Base-by-base conservation (phyloP, 2,113 vertebrate genomes). In the Coryphaenoides rupestris region DNA sequence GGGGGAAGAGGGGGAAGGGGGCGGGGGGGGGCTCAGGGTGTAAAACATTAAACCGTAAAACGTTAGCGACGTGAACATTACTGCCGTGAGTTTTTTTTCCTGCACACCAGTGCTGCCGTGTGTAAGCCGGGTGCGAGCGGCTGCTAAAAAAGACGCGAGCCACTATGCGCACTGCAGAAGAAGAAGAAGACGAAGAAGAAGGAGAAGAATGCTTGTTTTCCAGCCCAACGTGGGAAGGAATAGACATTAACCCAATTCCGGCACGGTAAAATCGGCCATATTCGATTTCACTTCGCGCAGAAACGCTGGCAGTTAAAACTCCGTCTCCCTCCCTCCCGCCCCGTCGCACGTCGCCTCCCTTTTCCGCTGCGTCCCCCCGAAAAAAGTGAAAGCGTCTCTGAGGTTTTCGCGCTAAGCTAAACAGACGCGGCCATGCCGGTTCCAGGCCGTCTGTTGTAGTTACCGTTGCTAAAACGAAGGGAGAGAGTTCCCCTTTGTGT, bases 391-490 rank as follows among this genome's bases (percentile, higher is more conserved):
- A 83, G 73, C 81, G 54, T 68, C 73, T 73, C 68, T 28, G 77
- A 79, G 73, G 65, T 86, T n/a, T n/a, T 74, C 72, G 49, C 77
- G 60, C 70, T 62, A 33, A 79, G 76, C 74, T 68, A 74, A 75
- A 76, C 77, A 85, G 79, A 84, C 81, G 70, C 84, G 83, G 79
- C 78, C 66, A 65, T 72, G 83, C 85, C 52, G 58, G 88, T 89
- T 66, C 65, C 70, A 65, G 83, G 69, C 60, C 33, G 77, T 85
- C 76, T 91, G 90, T 90, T 92, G 86, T 92, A 88, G 91, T 88
- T 85, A 92, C 91, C 75, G 91, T 92, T 91, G 90, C 90, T 90
- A 91, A 91, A 91, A 89, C 81, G 56, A 77, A 80, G 80, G 85
- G 75, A 84, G 88, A 89, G 33, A 74, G 73, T 88, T 89, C 81